Evolutionary conservation across 1,140 invertebrate species (phyloP), one percentile per base, ranked within the genome.

Genomic region (Cherax quadricarinatus): DNA sequence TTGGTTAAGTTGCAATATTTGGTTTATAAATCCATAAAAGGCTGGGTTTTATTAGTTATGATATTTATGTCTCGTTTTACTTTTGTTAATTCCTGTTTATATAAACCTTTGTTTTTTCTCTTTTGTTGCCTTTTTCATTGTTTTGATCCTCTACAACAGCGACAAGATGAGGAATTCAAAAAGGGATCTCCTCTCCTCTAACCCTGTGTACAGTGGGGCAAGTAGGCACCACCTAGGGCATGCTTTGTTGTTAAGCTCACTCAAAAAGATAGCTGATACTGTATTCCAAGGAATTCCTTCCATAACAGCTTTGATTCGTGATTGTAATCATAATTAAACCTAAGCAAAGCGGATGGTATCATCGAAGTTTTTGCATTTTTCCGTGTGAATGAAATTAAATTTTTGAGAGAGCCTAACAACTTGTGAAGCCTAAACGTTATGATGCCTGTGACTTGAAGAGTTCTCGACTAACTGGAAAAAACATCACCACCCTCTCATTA

Each of bases 21-120:
- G 21, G 18, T 79, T 48, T 81, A 18, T 75, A 91, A 86, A 91
- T 91, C 89, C 89, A 91, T 78, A 80, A 91, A 86, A 66, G 62
- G 89, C 89, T 91, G 89, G 89, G 30, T 88, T 80, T 88, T 78
- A 83, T 83, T 49, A 48, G 9, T 49, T 66, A 53, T 80, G 51
- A 75, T 41, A 16, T 83, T 83, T 82, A 53, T 80, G 24, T 88
- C 12, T 79, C 14, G 60, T 79, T 80, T 81, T 81, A 41, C 85
- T 10, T 87, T 53, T n/a, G 4, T 60, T 84, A 62, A 84, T 18
- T 53, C 53, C 21, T 84, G 53, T 60, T 84, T 66, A 16, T 62
- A 62, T 84, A 16, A 57, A 5, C 3, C 70, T n/a, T 70, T 85
- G 70, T 10, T 85, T 85, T 57, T 66, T 16, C 70, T 12, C 48